Percentiles rank a stretch among this genome's conserved stretches.
Evolutionary conservation across 2,113 vertebrate genomes (phyloP).

Genomic region (Ptyas mucosa): DNA sequence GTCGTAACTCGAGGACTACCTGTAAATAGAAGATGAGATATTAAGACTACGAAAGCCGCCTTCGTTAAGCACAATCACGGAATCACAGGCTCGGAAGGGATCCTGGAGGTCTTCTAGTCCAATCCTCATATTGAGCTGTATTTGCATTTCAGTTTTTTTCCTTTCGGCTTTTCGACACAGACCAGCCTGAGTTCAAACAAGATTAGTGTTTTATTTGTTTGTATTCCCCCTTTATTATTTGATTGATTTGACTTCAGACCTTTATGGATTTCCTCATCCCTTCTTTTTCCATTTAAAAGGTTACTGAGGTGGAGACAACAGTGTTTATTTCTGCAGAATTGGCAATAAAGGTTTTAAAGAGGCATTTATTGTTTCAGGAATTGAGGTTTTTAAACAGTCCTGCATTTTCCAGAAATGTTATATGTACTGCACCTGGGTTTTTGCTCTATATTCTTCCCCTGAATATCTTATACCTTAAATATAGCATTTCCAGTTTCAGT

Average conservation of each 20-base stretch:
- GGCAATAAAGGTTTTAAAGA: background rate
- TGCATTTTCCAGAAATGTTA: background rate
- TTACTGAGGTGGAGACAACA: background rate
- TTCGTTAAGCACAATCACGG: background rate
- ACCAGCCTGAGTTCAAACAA: background rate
- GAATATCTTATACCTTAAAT: background rate
- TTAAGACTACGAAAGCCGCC: background rate
- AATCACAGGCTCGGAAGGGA: background rate
- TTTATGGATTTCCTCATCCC: background rate
- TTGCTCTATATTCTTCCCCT: background rate
- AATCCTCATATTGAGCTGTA: background rate
- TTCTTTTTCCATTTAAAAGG: background rate
- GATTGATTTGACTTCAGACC: background rate
- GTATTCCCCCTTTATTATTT: background rate
- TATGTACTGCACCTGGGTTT: background rate
- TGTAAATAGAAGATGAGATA: background rate
- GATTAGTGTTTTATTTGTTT: background rate
- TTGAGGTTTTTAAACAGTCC: background rate
- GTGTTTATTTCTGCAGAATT: background rate
- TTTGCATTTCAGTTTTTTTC: background rate
- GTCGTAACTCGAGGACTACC: background rate
- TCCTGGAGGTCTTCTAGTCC: background rate
- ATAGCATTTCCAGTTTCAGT: background rate
- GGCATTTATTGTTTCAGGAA: background rate
- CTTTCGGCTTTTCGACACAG: background rate